These are phyloP conservation scores for Sicus ferrugineus DNA, from an alignment of 2,888 invertebrate genomes.

Conservation along the genomic window DNA sequence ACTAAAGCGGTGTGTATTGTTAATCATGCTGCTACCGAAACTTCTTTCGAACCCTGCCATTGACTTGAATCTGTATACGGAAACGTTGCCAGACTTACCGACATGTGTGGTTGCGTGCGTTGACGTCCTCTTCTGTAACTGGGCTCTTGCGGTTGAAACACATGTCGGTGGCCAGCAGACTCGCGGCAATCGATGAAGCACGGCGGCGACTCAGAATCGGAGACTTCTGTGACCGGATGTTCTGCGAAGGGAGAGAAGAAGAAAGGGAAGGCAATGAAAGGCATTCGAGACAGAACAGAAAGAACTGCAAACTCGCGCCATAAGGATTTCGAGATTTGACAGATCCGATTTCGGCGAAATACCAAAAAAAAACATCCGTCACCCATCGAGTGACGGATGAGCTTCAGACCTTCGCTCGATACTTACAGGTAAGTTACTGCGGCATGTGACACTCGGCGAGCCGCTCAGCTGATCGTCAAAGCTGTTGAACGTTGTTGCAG, in stretches of 20 bases:
- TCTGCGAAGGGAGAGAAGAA: conserved; percentile 41
- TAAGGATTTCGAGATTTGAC: not conserved
- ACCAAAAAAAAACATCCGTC: not conserved
- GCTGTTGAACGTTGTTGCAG: conserved; percentile 29
- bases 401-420: not conserved
- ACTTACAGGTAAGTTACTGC: conserved; percentile 39
- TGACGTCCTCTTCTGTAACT: conserved; percentile 32
- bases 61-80: no score
- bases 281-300: not conserved
- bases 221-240: conserved; percentile 54
- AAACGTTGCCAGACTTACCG: conserved; percentile 49
- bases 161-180: conserved; percentile 55
- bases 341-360: no score
- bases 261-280: not conserved
- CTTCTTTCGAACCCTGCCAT: no score
- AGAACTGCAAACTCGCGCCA: no score
- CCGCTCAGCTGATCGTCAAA: conserved; percentile 37
- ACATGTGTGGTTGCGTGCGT: conserved; percentile 43
- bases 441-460: conserved; percentile 24
- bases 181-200: conserved; percentile 60
- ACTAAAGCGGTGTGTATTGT: no score
- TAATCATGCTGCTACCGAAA: no score
- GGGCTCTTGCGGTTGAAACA: conserved; percentile 46
- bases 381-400: not conserved
- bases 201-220: conserved; percentile 59